phyloP scores from a whole-genome alignment of 2,797 vertebrate species.

The Molossus alvarezi region DNA sequence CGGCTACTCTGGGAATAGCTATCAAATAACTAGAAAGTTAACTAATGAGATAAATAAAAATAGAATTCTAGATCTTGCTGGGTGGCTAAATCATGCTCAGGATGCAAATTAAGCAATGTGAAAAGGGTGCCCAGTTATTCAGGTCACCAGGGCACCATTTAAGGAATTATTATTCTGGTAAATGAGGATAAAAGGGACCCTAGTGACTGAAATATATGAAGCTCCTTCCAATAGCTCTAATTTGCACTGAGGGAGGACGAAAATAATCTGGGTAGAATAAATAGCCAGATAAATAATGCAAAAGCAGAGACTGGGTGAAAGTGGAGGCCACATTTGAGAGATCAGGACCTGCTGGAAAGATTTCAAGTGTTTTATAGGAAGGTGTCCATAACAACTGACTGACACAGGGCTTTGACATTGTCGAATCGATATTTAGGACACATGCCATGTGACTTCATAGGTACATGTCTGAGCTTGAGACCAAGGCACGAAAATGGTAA shows the following conservation, averaged over 20 bases:
- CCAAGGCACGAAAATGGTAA: neutral
- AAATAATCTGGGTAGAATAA: slow-evolving; percentile 53
- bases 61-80: slow-evolving; percentile 48
- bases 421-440: neutral
- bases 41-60: slow-evolving; percentile 75
- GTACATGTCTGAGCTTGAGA: neutral
- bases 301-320: neutral
- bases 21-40: slow-evolving; percentile 56
- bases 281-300: slow-evolving; percentile 59
- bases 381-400: neutral
- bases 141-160: slow-evolving; percentile 23
- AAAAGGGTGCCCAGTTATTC: neutral
- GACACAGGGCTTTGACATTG: neutral
- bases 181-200: slow-evolving; percentile 53
- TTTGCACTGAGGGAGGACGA: slow-evolving; percentile 8
- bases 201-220: slow-evolving; percentile 47
- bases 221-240: slow-evolving; percentile 61
- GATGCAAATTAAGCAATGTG: slow-evolving; percentile 27
- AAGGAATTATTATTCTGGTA: slow-evolving; percentile 44
- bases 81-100: slow-evolving; percentile 18
- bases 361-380: slow-evolving; percentile 30
- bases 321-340: neutral
- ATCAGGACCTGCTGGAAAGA: neutral
- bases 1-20: slow-evolving; percentile 25
- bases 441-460: neutral